Evolutionary conservation across 2,113 vertebrate genomes (phyloP).

Genomic region (Gobio gobio): DNA sequence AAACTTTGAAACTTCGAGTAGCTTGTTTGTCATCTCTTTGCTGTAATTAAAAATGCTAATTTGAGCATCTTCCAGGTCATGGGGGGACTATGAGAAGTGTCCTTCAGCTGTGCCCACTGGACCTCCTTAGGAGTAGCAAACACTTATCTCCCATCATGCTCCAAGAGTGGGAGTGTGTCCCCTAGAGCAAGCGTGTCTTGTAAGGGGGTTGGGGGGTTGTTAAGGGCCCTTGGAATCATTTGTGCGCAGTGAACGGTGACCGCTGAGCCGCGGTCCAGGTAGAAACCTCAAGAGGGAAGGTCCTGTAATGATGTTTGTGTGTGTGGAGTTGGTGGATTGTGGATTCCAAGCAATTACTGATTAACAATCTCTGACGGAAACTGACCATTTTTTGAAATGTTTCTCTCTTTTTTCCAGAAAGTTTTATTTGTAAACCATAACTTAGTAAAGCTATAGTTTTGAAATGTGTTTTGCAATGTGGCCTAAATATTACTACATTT

Average conservation of each 20-base stretch:
- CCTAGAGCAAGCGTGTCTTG: background rate
- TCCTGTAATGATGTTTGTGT: constrained; percentile 3
- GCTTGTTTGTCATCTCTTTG: constrained; percentile 46
- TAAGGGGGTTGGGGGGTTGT: background rate
- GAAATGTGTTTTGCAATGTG: background rate
- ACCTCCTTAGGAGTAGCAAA: constrained; percentile 14
- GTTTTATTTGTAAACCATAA: background rate
- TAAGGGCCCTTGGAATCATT: constrained; percentile 31
- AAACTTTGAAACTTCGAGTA: constrained; percentile 38
- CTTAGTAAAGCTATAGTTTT: background rate
- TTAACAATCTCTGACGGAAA: background rate
- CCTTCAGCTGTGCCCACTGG: constrained; percentile 40
- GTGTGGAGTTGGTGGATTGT: background rate
- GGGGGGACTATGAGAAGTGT: constrained; percentile 31
- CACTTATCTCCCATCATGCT: constrained; percentile 44
- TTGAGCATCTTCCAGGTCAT: constrained; percentile 13
- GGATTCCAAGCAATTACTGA: constrained; percentile 22
- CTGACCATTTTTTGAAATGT: background rate
- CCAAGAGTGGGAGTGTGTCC: constrained; percentile 33
- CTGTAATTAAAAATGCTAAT: constrained; percentile 54
- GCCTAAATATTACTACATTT: too few relatives aligned
- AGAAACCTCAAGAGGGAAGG: constrained; percentile 14
- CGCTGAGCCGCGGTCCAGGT: background rate
- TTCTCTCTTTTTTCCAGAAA: background rate
- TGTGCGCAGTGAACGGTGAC: constrained; percentile 8